Evolutionary conservation across 2,797 vertebrate genomes (phyloP), one percentile per base, ranked within the genome.

Genomic region (Channallabes apus): DNA sequence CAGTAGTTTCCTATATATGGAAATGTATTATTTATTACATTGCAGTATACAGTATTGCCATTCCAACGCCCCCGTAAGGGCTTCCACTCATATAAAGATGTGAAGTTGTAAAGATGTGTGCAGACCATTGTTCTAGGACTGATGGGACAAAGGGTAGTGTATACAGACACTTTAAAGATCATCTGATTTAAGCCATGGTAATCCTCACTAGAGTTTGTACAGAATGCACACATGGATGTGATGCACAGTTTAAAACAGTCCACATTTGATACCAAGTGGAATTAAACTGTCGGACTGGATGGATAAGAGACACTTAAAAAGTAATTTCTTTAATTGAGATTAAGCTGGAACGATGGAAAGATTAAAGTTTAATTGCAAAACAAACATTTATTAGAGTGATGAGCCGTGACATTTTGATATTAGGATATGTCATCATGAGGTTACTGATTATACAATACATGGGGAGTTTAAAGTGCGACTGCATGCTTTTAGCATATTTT

Each of bases 281-380:
- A 59, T 32, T 35, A 59, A 77, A 59, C 54, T 22, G 46, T 73
- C 35, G 12, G 9, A 76, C 20, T 29, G 27, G 72, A 76, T 76
- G 27, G 32, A 75, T 75, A 54, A 58, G 27, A 76, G 51, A 58
- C 15, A 20, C 8, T 32, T 76, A 58, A 32, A 73, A 32, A 59
- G 46, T 32, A 22, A 58, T 59, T 77, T 32, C 1, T 35, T 58
- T 76, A 56, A 59, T 32, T 11, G 35, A 59, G 9, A 35, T 59
- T 59, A 59, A 18, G 6, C 54, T 32, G 4, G 4, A 35, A 35
- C 12, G 24, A 35, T 20, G 27, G 27, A 58, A 18, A 4, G 51
- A 22, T 58, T 58, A 76, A 29, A 20, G 73, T 32, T 56, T 58
- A 76, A 76, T 58, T 77, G 27, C 54, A 58, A 77, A 77, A 59